Conservation (phyloP, 2,113 vertebrate genomes). For the Paralichthys olivaceus region DNA sequence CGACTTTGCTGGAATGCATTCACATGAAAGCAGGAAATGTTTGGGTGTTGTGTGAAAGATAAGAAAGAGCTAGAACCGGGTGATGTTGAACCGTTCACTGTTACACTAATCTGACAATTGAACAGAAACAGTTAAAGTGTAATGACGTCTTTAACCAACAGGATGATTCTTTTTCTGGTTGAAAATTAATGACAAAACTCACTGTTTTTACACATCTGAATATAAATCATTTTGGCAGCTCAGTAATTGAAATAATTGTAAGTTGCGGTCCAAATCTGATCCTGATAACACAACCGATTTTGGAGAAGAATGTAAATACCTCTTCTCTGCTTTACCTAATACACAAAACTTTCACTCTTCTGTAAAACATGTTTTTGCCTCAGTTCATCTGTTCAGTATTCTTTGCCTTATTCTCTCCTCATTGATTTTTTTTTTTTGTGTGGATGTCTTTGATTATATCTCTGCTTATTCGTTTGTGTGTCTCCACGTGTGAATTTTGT, state of each 20-base stretch:
- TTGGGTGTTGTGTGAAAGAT: too few relatives aligned
- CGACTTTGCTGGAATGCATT: neutral
- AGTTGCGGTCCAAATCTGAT: neutral
- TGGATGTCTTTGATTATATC: constrained; percentile 52
- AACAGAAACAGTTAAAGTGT: neutral
- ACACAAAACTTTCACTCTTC: constrained; percentile 15
- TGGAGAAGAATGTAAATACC: neutral
- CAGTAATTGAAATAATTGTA: neutral
- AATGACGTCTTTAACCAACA: neutral
- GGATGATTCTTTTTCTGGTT: neutral
- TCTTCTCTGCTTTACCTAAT: neutral
- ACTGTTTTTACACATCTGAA: neutral
- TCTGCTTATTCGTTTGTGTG: constrained; percentile 27
- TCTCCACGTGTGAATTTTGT: constrained; percentile 26
- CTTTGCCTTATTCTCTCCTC: constrained; percentile 17
- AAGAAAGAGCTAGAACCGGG: too few relatives aligned
- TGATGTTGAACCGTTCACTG: too few relatives aligned
- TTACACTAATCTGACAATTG: neutral
- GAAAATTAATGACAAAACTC: neutral
- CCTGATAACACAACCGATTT: neutral
- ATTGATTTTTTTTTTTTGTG: constrained; percentile 43
- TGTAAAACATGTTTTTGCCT: constrained; percentile 11
- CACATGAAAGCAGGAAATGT: neutral
- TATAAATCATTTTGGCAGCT: neutral
- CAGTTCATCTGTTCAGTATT: constrained; percentile 43